phyloP scores from a whole-genome alignment of 2,113 vertebrate genomes.

The Dermatemys mawii region DNA sequence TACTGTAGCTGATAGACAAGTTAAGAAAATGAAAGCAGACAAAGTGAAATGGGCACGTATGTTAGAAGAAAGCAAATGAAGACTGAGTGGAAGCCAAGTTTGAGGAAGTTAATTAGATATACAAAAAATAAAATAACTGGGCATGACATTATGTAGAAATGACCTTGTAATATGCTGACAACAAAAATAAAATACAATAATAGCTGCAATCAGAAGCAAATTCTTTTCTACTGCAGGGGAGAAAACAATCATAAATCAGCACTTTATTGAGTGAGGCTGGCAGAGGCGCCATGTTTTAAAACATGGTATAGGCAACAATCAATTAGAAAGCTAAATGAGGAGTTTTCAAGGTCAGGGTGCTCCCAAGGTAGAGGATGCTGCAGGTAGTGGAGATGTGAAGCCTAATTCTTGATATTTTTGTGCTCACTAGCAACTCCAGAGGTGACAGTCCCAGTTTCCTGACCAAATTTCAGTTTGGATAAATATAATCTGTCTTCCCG shows the following conservation, averaged over 20 bases:
- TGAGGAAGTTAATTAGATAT: not conserved
- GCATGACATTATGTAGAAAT: not conserved
- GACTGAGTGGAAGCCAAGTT: not conserved
- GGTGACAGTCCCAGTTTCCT: not conserved
- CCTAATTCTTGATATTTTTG: slow-evolving; percentile 2
- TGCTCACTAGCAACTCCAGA: not conserved
- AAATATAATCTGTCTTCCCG: not conserved
- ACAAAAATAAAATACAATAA: not conserved
- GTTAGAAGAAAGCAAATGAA: not conserved
- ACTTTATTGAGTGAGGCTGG: not conserved
- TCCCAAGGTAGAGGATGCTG: not conserved
- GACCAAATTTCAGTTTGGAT: not conserved
- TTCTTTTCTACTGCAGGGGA: not conserved
- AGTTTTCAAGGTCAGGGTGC: not conserved
- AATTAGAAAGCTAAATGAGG: not conserved
- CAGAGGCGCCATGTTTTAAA: not conserved
- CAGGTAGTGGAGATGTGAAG: not conserved
- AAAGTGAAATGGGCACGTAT: not conserved
- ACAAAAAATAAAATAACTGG: not conserved
- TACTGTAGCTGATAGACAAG: not conserved
- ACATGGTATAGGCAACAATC: not conserved
- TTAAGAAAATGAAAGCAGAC: not conserved
- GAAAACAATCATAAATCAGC: not conserved
- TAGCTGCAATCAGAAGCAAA: not conserved
- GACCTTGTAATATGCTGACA: not conserved